These are phyloP conservation scores for Neria commutata DNA, from an alignment of 2,888 invertebrate species.

Conservation along the genomic window DNA sequence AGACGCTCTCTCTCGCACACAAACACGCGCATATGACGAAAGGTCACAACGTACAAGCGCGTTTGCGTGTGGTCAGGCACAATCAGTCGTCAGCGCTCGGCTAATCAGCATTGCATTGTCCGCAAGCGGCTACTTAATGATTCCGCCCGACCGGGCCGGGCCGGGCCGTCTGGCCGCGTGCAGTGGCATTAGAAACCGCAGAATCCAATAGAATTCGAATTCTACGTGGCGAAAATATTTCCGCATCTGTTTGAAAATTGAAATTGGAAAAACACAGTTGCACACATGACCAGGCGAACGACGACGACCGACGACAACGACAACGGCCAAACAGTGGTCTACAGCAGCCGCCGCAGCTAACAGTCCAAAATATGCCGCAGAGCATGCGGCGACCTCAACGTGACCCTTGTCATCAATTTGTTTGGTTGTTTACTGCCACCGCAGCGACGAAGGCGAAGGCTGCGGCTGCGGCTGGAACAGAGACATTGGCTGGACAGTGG, in stretches of 20 bases:
- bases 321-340: too few relatives aligned
- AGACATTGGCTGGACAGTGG: not conserved
- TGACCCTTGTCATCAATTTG: constrained; percentile 7
- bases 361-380: not conserved
- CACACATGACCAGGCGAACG: not conserved
- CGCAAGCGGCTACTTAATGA: not conserved
- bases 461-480: not conserved
- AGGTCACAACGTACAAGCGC: not conserved
- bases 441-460: too few relatives aligned
- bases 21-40: not conserved
- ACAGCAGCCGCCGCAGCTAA: too few relatives aligned
- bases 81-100: too few relatives aligned
- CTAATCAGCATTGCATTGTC: not conserved
- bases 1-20: not conserved
- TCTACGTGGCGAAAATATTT: not conserved
- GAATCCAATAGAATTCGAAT: constrained; percentile 7
- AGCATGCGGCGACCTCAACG: not conserved
- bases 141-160: not conserved
- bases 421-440: not conserved
- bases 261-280: not conserved
- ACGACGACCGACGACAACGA: too few relatives aligned
- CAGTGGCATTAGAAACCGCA: constrained; percentile 1
- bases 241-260: not conserved
- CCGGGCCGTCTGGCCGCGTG: too few relatives aligned
- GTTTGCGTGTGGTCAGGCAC: not conserved